Base-by-base conservation (phyloP, 2,113 vertebrate species). In the Monarcha castaneiventris region DNA sequence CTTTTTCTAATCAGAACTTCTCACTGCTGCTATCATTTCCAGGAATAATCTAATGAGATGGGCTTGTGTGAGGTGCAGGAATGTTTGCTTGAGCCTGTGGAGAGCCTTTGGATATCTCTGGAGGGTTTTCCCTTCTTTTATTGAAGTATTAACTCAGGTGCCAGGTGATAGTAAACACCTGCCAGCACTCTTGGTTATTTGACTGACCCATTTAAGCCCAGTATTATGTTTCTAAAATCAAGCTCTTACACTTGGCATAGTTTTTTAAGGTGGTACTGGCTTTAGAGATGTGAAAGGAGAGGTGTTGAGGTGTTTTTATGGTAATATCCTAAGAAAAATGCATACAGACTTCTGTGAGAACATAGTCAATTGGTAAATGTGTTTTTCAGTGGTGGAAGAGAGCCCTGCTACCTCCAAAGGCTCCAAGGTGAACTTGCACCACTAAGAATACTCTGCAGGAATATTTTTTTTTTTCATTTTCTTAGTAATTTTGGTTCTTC, bases 191-290 rank as follows among this genome's bases (percentile, higher is more conserved):
- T 37, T 43, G 74, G 55, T 48, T 75, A 49, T 89, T 95, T 87
- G 83, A 85, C 61, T 84, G 90, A 68, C 92, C 79, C 84, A 22
- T 74, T 81, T 64, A 90, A 93, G 56, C 44, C 26, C 39, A 12
- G 67, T 43, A 67, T 63, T 90, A 30, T 43, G 51, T 82, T 79
- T 79, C 78, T 93, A 85, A 94, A 88, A 79, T 82, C 59, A 82
- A 76, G 54, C 62, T 94, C 16, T 69, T 67, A n/a, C 1, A 10
- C 66, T 87, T 87, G 87, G 75, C 72, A 20, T 55, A 13, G 58
- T 82, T 84, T 92, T 46, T 84, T 76, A 85, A 76, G 82, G 62
- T 73, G 76, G 69, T 43, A n/a, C 46, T 8, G 5, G 26, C 62
- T 69, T 79, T 69, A n/a, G 54, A 32, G 84, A 54, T 61, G 44